Percentiles rank a stretch among this genome's conserved stretches.
phyloP scores from a whole-genome alignment of 2,113 vertebrate species.

The Falco punctatus region DNA sequence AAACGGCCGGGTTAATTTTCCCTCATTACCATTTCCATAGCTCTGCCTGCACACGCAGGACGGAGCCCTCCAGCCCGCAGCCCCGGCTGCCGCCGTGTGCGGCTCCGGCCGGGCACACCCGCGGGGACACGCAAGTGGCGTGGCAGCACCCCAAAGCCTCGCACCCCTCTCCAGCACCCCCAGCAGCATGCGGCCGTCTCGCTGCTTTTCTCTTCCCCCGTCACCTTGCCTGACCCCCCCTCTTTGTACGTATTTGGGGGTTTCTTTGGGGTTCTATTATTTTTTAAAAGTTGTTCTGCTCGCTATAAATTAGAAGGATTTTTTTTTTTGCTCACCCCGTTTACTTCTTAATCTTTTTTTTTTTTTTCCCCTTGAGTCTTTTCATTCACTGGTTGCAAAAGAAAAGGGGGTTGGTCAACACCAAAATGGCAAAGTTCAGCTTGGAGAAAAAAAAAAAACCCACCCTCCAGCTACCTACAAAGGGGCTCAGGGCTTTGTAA shows the following conservation, averaged over 20 bases:
- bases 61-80: conserved; percentile 18
- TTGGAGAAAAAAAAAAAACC: neutral
- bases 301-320: conserved; percentile 22
- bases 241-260: neutral
- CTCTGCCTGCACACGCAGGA: conserved; percentile 56
- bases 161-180: neutral
- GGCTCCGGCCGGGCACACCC: neutral
- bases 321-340: neutral
- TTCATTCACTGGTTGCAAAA: conserved; percentile 71
- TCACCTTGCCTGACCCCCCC: neutral
- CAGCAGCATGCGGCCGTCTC: neutral
- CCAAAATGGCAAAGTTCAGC: conserved; percentile 81
- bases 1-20: conserved; percentile 82
- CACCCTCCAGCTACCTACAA: conserved; percentile 75
- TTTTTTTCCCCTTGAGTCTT: conserved; percentile 2
- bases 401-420: conserved; percentile 75
- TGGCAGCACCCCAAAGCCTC: conserved; percentile 5
- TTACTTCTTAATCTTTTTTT: conserved; percentile 15
- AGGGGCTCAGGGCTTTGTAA: conserved; percentile 78
- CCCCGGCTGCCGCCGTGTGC: conserved; percentile 19
- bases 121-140: neutral
- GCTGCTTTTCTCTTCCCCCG: neutral
- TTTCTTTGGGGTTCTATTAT: neutral
- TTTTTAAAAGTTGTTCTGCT: conserved; percentile 52
- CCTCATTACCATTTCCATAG: conserved; percentile 83